These are phyloP conservation scores for Cherax quadricarinatus DNA, from an alignment of 1,140 invertebrate species.

Conservation along the genomic window DNA sequence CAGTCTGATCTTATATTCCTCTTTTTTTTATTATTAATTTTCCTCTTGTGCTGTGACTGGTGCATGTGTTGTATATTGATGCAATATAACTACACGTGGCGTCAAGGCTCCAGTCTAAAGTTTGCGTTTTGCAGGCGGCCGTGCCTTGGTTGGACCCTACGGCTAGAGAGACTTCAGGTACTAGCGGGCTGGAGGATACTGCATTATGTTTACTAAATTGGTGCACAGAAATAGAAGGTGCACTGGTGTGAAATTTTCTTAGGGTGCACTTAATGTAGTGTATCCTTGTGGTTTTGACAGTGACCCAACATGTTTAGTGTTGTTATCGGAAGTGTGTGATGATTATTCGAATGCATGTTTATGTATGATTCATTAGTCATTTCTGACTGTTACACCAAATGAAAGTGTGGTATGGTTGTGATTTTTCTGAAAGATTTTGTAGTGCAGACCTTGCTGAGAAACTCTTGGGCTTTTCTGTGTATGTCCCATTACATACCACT, in stretches of 20 bases:
- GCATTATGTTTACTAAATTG: conserved; percentile 61
- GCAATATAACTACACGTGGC: conserved; percentile 41
- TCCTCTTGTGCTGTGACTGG: conserved; percentile 67
- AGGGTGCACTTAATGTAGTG: conserved; percentile 36
- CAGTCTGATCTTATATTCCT: conserved; percentile 52
- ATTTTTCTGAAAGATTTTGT: conserved; percentile 1
- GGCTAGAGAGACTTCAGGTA: conserved; percentile 70
- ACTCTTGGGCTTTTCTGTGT: conserved; percentile 13
- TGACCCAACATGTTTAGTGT: conserved; percentile 33
- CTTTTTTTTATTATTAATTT: conserved; percentile 51
- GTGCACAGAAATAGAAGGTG: conserved; percentile 58
- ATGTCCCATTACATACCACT: neutral
- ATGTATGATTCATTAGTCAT: neutral
- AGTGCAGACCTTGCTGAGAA: conserved; percentile 32
- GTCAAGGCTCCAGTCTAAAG: conserved; percentile 69
- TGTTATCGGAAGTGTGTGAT: conserved; percentile 38
- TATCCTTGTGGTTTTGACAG: conserved; percentile 41
- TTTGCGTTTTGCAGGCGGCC: conserved; percentile 72
- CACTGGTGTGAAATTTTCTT: conserved; percentile 30
- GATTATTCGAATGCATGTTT: neutral
- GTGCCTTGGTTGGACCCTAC: conserved; percentile 65
- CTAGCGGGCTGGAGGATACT: conserved; percentile 66
- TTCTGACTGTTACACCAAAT: neutral
- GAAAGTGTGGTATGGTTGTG: conserved; percentile 25
- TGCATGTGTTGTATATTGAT: conserved; percentile 72